These are phyloP conservation scores for Alouatta palliata DNA, from an alignment of 2,113 vertebrate genomes.

Conservation along the genomic window DNA sequence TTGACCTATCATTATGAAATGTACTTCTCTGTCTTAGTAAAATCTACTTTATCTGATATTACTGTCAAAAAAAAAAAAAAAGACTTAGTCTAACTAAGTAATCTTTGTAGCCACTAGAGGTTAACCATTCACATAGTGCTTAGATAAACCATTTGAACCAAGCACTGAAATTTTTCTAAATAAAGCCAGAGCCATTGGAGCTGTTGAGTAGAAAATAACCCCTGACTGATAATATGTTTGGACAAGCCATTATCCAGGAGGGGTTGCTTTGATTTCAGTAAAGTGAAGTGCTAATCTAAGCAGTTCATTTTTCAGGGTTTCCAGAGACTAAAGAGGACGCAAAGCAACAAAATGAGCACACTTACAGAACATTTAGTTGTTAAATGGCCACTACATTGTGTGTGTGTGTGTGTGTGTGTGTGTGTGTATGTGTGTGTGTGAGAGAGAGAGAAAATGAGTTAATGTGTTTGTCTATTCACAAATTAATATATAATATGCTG, in stretches of 20 bases:
- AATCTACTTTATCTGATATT: not conserved
- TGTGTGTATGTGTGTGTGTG: not conserved
- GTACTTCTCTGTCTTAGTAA: not conserved
- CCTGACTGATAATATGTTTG: constrained; percentile 42
- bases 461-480: not conserved
- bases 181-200: constrained; percentile 38
- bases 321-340: not conserved
- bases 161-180: constrained; percentile 51
- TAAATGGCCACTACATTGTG: not conserved
- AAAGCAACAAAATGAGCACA: not conserved
- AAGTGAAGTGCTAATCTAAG: constrained; percentile 56
- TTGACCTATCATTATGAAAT: not conserved
- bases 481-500: not conserved
- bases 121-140: constrained; percentile 40
- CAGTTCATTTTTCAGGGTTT: constrained; percentile 42
- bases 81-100: not conserved
- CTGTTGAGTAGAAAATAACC: constrained; percentile 59
- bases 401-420: not conserved
- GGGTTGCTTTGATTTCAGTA: constrained; percentile 56
- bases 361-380: not conserved
- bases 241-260: constrained; percentile 61
- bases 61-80: not conserved
- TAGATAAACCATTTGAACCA: constrained; percentile 45
- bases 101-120: constrained; percentile 54
- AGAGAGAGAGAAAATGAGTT: too few relatives aligned